Evolutionary conservation across 2,797 vertebrate species (phyloP).

Genomic region (Sebastes iracundus): DNA sequence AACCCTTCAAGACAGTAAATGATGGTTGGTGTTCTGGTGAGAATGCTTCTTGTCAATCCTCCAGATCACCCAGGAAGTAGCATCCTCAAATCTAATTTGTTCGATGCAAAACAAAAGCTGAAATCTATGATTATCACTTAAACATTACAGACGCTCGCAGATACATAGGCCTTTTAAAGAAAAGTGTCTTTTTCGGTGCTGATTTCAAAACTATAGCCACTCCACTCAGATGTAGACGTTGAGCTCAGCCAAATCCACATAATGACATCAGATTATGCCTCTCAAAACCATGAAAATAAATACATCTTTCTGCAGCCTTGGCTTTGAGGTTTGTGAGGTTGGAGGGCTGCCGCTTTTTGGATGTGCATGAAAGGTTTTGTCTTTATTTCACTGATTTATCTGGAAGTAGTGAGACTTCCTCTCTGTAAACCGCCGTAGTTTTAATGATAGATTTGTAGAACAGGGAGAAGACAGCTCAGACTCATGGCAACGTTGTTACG

Average conservation of each 20-base stretch:
- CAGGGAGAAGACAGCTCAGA: slow-evolving; percentile 32
- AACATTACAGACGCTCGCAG: neutral
- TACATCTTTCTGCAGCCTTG: slow-evolving; percentile 68
- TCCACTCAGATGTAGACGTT: slow-evolving; percentile 37
- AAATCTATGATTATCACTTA: slow-evolving; percentile 35
- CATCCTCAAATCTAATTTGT: slow-evolving; percentile 21
- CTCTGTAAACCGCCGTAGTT: slow-evolving; percentile 57
- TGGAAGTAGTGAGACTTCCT: slow-evolving; percentile 66
- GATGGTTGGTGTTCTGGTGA: slow-evolving; percentile 18
- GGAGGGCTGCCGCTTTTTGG: slow-evolving; percentile 55
- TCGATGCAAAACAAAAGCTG: slow-evolving; percentile 17
- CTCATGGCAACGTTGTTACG: neutral
- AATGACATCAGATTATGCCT: slow-evolving; percentile 75
- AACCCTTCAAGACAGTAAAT: slow-evolving; percentile 10
- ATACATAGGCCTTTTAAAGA: neutral
- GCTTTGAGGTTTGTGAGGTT: slow-evolving; percentile 68
- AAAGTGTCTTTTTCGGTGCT: slow-evolving; percentile 20
- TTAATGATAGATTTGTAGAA: slow-evolving; percentile 66
- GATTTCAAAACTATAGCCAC: slow-evolving; percentile 54
- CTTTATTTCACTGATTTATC: slow-evolving; percentile 69
- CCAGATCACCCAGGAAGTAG: slow-evolving; percentile 16
- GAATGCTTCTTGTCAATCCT: slow-evolving; percentile 26
- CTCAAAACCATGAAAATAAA: slow-evolving; percentile 75
- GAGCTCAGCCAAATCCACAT: slow-evolving; percentile 69
- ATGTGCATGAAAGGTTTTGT: slow-evolving; percentile 63